phyloP scores from a whole-genome alignment of 2,113 vertebrate genomes.

The Elephas maximus region DNA sequence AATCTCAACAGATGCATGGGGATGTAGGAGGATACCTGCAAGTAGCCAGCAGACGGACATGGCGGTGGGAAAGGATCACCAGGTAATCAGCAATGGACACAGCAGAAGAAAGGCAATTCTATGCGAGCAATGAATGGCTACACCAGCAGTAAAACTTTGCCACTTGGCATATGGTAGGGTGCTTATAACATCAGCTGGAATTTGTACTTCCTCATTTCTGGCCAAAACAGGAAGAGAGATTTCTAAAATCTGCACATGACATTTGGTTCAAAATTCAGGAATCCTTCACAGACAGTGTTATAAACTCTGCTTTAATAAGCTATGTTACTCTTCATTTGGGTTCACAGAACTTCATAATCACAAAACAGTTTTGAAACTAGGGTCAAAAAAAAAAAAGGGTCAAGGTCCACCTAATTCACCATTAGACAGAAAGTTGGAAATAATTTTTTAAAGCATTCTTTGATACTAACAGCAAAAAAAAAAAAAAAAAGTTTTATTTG shows the following conservation, averaged over 20 bases:
- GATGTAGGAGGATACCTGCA: neutral
- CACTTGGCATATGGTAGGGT: slow-evolving; percentile 40
- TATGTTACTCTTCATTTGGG: neutral
- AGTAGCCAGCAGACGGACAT: slow-evolving; percentile 79
- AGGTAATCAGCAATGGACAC: slow-evolving; percentile 54
- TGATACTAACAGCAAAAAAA: neutral
- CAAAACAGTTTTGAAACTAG: neutral
- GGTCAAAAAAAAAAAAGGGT: neutral
- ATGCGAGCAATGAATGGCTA: slow-evolving; percentile 13
- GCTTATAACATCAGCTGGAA: slow-evolving; percentile 59
- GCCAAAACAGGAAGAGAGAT: neutral
- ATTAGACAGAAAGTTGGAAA: neutral
- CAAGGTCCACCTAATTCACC: neutral
- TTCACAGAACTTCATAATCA: neutral
- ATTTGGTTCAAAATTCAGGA: slow-evolving; percentile 59
- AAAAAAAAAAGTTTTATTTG: neutral
- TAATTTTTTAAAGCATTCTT: neutral
- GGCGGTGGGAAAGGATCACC: slow-evolving; percentile 4
- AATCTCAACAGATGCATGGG: neutral
- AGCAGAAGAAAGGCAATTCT: slow-evolving; percentile 14
- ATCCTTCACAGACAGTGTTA: neutral
- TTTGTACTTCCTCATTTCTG: neutral
- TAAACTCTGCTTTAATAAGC: neutral
- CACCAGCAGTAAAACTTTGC: slow-evolving; percentile 53
- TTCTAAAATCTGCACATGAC: slow-evolving; percentile 66